phyloP scores from a whole-genome alignment of 2,113 vertebrate genomes.

The Lasiurus borealis region DNA sequence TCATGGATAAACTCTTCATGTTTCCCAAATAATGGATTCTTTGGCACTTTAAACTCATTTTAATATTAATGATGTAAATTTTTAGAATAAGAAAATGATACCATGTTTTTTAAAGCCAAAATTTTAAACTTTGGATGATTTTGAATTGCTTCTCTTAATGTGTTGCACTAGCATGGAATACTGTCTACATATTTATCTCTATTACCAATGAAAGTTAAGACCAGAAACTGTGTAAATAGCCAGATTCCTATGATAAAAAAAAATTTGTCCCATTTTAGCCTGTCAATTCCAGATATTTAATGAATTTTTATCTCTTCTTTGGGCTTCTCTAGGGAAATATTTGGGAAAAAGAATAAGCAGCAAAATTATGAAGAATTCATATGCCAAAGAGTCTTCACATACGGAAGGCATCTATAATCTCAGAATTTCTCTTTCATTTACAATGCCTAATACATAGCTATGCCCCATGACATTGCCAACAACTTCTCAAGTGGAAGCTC shows the following conservation, averaged over 20 bases:
- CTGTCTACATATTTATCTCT: conserved; percentile 13
- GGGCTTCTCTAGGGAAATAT: not conserved
- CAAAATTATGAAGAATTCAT: conserved; percentile 52
- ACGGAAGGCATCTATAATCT: not conserved
- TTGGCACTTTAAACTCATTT: conserved; percentile 38
- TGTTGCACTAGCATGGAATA: not conserved
- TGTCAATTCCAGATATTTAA: conserved; percentile 53
- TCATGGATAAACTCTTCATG: conserved; percentile 3
- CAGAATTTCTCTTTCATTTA: not conserved
- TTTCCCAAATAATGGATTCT: conserved; percentile 52
- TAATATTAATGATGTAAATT: conserved; percentile 53
- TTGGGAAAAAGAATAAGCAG: not conserved
- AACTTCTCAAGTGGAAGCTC: conserved; percentile 18
- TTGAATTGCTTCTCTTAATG: conserved; percentile 29
- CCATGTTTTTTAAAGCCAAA: conserved; percentile 45
- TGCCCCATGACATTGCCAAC: not conserved
- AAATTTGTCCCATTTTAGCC: conserved; percentile 16
- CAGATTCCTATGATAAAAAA: conserved; percentile 15
- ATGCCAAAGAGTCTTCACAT: not conserved
- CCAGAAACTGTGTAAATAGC: conserved; percentile 36
- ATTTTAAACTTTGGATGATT: not conserved
- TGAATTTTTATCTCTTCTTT: conserved; percentile 7
- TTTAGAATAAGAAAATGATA: conserved; percentile 52
- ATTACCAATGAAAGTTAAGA: conserved; percentile 34
- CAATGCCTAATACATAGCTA: not conserved